These are phyloP conservation scores for Rhagonycha fulva DNA, from an alignment of 2,888 invertebrate species.

Conservation along the genomic window DNA sequence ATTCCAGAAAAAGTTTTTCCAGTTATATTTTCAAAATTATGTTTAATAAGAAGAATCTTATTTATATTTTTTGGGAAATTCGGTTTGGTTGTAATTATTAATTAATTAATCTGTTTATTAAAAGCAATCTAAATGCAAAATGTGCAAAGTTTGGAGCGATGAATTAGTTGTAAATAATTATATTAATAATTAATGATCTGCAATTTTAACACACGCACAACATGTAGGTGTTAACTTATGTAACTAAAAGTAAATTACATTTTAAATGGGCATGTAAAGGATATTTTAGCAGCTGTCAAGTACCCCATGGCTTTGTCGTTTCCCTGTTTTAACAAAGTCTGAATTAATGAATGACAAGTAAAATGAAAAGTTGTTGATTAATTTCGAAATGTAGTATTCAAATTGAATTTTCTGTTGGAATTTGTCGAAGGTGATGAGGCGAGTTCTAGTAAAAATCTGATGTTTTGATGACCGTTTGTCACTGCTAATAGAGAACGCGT, in stretches of 20 bases:
- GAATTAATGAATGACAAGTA: slow-evolving; percentile 1
- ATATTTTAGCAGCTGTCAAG: slow-evolving; percentile 3
- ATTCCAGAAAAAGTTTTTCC: not conserved
- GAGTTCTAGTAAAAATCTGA: not conserved
- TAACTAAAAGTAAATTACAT: not conserved
- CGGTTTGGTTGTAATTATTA: not conserved
- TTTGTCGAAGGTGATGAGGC: not conserved
- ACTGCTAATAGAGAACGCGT: slow-evolving; percentile 31
- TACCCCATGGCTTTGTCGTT: slow-evolving; percentile 1
- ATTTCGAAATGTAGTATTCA: not conserved
- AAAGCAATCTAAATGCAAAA: not conserved
- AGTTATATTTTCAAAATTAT: not conserved
- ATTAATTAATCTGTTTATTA: not conserved
- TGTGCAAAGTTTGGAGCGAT: not conserved
- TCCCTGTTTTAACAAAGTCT: not conserved
- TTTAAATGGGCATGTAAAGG: slow-evolving; percentile 3
- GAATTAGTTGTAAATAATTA: not conserved
- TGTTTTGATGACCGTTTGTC: slow-evolving; percentile 16
- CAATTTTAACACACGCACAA: not conserved
- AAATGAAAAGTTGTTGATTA: slow-evolving; percentile 3
- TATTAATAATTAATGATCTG: not conserved
- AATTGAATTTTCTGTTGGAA: not conserved
- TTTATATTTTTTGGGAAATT: not conserved
- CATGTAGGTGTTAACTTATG: not conserved
- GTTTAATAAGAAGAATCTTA: not conserved